Evolutionary conservation across 1,140 invertebrate species (phyloP), one percentile per base, ranked within the genome.

Genomic region (Aricia agestis): DNA sequence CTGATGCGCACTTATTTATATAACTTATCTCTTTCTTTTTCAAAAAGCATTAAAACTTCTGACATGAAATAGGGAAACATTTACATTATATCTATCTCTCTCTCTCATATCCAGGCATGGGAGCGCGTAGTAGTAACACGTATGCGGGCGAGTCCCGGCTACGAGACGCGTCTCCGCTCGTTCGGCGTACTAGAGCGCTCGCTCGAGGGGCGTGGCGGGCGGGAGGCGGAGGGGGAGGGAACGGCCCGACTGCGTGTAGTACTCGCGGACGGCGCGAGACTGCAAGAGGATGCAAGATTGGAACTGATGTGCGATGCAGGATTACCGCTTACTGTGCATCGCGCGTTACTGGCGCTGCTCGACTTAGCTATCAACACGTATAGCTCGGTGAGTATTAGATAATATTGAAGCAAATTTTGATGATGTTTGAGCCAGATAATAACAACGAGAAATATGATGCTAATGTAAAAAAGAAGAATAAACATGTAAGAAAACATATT

Each of bases 281-380:
- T 91, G 4, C 87, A 89, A 61, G 86, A 89, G 61, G 87, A 89
- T 25, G 74, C 84, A 7, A 68, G 89, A 6, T 57, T 80, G 11
- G 86, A 91, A 32, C 76, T 91, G 0, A 78, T 83, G 0, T 87
- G 86, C 63, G 87, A 91, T 18, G 82, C 86, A 0, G 87, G 89
- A 0, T 85, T 91, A 18, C 81, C 83, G 0, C 84, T 80, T 0
- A 79, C 82, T 0, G 84, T 78, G 0, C 70, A 87, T 25, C 69
- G 76, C 5, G 87, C 82, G 0, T 66, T 91, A n/a, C 65, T 85
- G 17, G 82, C 86, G 7, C 63, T 91, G 0, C 84, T 76, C 18
- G 86, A 91, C 0, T 76, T 91, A 1, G 82, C 86, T 15, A 76
- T 87, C 68, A 84, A 89, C 67, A 85, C 80, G 6, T 89, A 91